These are phyloP conservation scores for Cynopterus sphinx DNA, from an alignment of 2,797 vertebrate genomes.

Conservation along the genomic window DNA sequence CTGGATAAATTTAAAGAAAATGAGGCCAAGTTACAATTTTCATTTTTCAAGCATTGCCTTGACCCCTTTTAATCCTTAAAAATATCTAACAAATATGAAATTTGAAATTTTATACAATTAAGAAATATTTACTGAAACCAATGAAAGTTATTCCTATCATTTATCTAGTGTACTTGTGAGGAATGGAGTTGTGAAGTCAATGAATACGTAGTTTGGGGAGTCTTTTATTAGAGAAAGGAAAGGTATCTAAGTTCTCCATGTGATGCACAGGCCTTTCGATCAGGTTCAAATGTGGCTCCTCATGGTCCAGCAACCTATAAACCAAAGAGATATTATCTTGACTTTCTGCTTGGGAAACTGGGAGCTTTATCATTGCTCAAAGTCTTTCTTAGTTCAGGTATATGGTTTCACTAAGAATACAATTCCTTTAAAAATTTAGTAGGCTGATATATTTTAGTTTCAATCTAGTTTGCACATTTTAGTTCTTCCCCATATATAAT, in stretches of 20 bases:
- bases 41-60: neutral
- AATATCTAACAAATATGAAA: neutral
- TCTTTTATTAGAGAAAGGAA: neutral
- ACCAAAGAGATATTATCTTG: neutral
- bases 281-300: neutral
- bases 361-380: neutral
- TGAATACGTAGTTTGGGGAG: neutral
- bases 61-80: neutral
- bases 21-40: neutral
- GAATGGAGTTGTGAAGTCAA: neutral
- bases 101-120: neutral
- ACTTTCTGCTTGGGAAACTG: neutral
- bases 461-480: neutral
- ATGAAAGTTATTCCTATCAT: neutral
- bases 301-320: neutral
- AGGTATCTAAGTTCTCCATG: neutral
- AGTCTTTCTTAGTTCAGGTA: neutral
- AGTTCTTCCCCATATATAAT: neutral
- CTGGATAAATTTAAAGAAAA: conserved; percentile 41
- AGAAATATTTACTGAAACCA: neutral
- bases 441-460: neutral
- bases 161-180: neutral
- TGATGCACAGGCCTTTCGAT: neutral
- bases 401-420: neutral
- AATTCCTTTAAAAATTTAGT: neutral